Evolutionary conservation across 1,140 invertebrate genomes (phyloP), one percentile per base, ranked within the genome.

Genomic region (Stegodyphus mimosarum): DNA sequence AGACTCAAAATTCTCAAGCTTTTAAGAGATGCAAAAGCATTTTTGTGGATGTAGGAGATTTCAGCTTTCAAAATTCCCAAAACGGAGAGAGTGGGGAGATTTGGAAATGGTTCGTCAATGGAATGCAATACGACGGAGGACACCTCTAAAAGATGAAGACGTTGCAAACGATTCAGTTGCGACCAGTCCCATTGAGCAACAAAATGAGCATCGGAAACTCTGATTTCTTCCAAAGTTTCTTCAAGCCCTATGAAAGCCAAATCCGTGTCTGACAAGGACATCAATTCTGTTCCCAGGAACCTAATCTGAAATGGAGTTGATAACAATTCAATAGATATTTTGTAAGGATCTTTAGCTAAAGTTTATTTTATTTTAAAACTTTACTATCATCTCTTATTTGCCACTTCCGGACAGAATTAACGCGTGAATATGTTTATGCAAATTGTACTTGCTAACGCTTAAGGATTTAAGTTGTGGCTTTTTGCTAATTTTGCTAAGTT

Each of bases 161-260:
- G 17, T 6, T 50, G n/a, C 15, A 55, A 63, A n/a, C 75, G 75
- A 13, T 15, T 52, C 71, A 84, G 7, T 6, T 75, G 72, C 6
- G 13, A 15, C 71, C 71, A 84, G 33, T 84, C 81, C 81, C 81
- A 84, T 7, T 33, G 18, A 6, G 81, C 60, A 33, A 84, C 60
- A 9, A 67, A 84, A 11, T 49, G 72, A 13, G 72, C 83, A 0
- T 53, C 81, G 0, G 52, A 11, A 1, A 64, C 73, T 11, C 73
- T 72, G 4, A 84, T 84, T 10, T 84, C 72, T 50, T 69, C 66
- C 18, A 84, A 17, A 48, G 7, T 5, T 5, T 76, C 72, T 18
- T 76, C 81, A 15, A 84, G 73, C 0, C 81, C 81, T 6, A 13
- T 64, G 53, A 84, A 84, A 17, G 81, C 81, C 15, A 76, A 10